Evolutionary conservation across 1,140 invertebrate genomes (phyloP).

Genomic region (Calephelis nemesis): DNA sequence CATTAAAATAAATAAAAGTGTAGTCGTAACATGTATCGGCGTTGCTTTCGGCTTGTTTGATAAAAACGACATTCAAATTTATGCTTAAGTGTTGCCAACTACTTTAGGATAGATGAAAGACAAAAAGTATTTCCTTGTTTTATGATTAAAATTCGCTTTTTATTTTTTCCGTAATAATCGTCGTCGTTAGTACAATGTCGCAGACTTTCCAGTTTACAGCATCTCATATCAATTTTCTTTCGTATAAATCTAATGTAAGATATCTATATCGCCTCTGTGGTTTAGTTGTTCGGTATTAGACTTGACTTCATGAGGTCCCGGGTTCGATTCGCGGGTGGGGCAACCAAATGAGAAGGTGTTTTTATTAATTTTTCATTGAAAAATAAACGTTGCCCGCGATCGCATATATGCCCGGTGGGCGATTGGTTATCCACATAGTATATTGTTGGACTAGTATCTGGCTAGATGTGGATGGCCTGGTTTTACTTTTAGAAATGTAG

Average conservation of each 20-base stretch:
- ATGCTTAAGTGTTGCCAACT: not conserved
- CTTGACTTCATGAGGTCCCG: too few species aligned
- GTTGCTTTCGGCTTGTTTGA: not conserved
- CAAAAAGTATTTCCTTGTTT: not conserved
- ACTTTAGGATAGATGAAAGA: not conserved
- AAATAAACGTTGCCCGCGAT: too few species aligned
- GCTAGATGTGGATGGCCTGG: too few species aligned
- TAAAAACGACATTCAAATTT: not conserved
- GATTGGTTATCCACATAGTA: too few species aligned
- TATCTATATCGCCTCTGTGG: not conserved
- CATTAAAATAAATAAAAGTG: conserved; percentile 8
- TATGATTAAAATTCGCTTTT: not conserved
- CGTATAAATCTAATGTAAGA: not conserved
- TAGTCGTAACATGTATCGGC: not conserved
- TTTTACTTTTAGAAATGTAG: too few species aligned
- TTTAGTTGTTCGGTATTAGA: not conserved
- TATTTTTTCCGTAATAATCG: not conserved
- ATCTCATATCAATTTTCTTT: not conserved
- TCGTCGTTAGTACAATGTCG: not conserved
- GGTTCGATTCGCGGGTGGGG: too few species aligned
- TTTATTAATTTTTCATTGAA: too few species aligned
- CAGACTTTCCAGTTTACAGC: too few species aligned
- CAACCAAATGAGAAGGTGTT: too few species aligned
- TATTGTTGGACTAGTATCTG: too few species aligned
- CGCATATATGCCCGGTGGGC: too few species aligned